Evolutionary conservation across 2,113 vertebrate species (phyloP).

Genomic region (Upupa epops): DNA sequence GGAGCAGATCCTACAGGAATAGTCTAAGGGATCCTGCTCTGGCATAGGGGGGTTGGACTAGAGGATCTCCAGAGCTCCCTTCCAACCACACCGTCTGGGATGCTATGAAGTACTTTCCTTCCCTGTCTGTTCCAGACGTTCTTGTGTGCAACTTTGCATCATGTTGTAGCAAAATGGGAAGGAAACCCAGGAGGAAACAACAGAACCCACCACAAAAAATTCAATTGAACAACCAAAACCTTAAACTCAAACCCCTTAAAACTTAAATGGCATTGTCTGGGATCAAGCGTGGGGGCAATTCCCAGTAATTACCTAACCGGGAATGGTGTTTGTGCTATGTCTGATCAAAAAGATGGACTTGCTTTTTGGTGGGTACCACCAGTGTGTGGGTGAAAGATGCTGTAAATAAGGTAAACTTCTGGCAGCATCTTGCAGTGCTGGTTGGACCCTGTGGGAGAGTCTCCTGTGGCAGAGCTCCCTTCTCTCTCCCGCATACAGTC

Average conservation of each 20-base stretch:
- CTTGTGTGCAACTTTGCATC: neutral
- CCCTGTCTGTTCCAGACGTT: no score
- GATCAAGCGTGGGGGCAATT: rapidly evolving
- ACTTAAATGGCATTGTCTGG: neutral
- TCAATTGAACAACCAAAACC: no score
- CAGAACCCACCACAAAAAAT: rapidly evolving
- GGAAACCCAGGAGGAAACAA: neutral
- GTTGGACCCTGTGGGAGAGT: neutral
- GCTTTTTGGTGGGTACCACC: neutral
- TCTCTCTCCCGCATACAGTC: neutral
- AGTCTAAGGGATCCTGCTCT: no score
- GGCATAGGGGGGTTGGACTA: no score
- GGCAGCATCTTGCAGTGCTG: neutral
- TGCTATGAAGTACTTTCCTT: no score
- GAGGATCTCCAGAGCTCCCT: no score
- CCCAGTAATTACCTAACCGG: neutral
- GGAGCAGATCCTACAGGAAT: no score
- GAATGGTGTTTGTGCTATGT: rapidly evolving
- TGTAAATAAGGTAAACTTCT: rapidly evolving
- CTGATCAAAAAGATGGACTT: neutral
- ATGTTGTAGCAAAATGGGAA: neutral
- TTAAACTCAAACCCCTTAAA: rapidly evolving
- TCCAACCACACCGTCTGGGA: no score
- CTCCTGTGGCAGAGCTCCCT: neutral
- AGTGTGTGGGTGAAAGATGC: rapidly evolving